Conservation (phyloP, 2,113 vertebrate genomes). For the Aplodontia rufa region DNA sequence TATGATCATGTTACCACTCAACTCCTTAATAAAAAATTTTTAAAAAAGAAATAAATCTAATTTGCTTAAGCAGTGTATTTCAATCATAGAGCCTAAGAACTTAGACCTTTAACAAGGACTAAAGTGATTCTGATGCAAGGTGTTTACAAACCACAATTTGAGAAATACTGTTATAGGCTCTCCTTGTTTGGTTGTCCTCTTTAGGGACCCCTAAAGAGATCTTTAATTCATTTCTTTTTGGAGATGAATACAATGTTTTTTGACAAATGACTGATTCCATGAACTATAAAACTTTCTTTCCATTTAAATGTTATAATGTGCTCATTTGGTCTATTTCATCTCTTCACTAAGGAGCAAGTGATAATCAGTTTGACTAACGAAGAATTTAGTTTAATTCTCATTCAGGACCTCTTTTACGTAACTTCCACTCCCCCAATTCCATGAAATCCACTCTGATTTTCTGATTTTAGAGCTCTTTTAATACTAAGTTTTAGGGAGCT, state of each 20-base stretch:
- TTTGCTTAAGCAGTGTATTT: not conserved
- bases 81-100: not conserved
- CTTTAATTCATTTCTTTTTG: not conserved
- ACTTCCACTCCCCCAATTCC: not conserved
- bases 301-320: too few relatives aligned
- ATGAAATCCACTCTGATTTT: not conserved
- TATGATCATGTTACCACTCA: too few relatives aligned
- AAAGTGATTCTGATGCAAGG: not conserved
- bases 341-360: not conserved
- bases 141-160: not conserved
- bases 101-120: not conserved
- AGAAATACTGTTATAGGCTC: not conserved
- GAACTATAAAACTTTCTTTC: too few relatives aligned
- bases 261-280: too few relatives aligned
- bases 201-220: not conserved
- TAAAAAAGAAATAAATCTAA: too few relatives aligned
- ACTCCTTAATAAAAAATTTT: too few relatives aligned
- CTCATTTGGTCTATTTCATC: too few relatives aligned
- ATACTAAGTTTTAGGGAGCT: not conserved
- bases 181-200: not conserved
- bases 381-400: not conserved
- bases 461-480: not conserved
- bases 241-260: not conserved
- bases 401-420: not conserved
- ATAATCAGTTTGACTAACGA: constrained; percentile 1